Evolutionary conservation across 2,888 invertebrate species (phyloP).

Genomic region (Pediacus dermestoides): DNA sequence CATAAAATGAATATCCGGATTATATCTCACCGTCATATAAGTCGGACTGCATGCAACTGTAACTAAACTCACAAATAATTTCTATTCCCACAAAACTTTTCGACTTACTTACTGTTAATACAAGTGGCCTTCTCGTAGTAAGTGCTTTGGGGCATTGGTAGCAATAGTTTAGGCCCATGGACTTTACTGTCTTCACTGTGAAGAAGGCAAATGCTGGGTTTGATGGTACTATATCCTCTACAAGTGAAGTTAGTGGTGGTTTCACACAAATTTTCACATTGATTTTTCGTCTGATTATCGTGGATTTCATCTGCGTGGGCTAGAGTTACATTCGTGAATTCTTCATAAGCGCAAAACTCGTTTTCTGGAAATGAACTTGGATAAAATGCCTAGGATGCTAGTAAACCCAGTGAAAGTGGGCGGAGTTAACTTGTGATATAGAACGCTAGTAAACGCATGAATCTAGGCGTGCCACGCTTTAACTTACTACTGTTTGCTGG

Average conservation of each 20-base stretch:
- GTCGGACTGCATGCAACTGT: conserved; percentile 72
- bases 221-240: conserved; percentile 61
- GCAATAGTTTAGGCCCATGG: conserved; percentile 70
- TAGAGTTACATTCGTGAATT: conserved; percentile 67
- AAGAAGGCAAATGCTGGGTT: conserved; percentile 57
- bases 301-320: conserved; percentile 59
- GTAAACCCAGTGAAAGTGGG: neutral
- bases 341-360: conserved; percentile 73
- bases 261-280: conserved; percentile 60
- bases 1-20: conserved; percentile 59
- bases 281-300: conserved; percentile 53
- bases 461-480: neutral
- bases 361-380: conserved; percentile 28
- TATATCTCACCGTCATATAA: conserved; percentile 65
- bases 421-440: neutral
- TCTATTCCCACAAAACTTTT: conserved; percentile 5
- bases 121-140: conserved; percentile 82
- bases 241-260: conserved; percentile 64
- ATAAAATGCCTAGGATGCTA: conserved; percentile 1
- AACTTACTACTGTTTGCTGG: conserved; percentile 47
- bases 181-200: conserved; percentile 80
- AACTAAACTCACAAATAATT: conserved; percentile 55
- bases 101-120: conserved; percentile 66
- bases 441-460: neutral
- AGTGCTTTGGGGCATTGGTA: conserved; percentile 56